Base-by-base conservation (phyloP, 1,140 invertebrate genomes). In the Aphelenchoides fujianensis region DNA sequence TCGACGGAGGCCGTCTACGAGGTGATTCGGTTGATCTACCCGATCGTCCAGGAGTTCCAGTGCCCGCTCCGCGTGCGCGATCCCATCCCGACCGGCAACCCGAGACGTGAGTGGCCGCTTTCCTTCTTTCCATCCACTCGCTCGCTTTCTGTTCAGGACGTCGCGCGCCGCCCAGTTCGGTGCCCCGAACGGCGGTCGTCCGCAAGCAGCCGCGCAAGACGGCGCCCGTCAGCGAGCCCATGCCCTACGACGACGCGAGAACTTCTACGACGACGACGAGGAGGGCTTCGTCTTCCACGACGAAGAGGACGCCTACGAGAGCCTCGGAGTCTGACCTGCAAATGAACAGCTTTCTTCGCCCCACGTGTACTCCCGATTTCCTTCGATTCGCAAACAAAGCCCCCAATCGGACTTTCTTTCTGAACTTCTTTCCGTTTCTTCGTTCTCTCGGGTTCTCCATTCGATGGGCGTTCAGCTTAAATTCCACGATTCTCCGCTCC, bases 41-140 rank as follows among this genome's bases (percentile, higher is more conserved):
- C 75, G 1, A 78, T 80, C 48, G 75, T 80, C 28, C 12, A 59
- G 1, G 72, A 80, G 19, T 79, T 74, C 72, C 55, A 62, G 2
- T 79, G 78, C 48, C 66, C 71, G 12, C 41, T 48, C 19, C 23
- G 75, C 2, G 37, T 69, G 35, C 71, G 73, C 19, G 41, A 12
- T 2, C 19, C 57, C 16, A 64, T 31, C 5, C 12, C 30, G 2
- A 69, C 19, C 67, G 55, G 12, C 1, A 1, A n/a, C 1, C 16
- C 34, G 2, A 61, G 36, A 23, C 41, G 41, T 48, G n/a, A n/a
- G n/a, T n/a, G n/a, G n/a, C n/a, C n/a, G n/a, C n/a, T n/a, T n/a
- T n/a, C n/a, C n/a, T n/a, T n/a, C 41, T 48, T 48, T 48, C 23
- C 12, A 12, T 48, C 41, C 41, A 48, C 12, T 48, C 41, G 41